Percentiles rank a stretch among this genome's conserved stretches.
These are phyloP conservation scores for Nematostella vectensis DNA, from an alignment of 92 coral and sea anemone genomes.

Conservation along the genomic window DNA sequence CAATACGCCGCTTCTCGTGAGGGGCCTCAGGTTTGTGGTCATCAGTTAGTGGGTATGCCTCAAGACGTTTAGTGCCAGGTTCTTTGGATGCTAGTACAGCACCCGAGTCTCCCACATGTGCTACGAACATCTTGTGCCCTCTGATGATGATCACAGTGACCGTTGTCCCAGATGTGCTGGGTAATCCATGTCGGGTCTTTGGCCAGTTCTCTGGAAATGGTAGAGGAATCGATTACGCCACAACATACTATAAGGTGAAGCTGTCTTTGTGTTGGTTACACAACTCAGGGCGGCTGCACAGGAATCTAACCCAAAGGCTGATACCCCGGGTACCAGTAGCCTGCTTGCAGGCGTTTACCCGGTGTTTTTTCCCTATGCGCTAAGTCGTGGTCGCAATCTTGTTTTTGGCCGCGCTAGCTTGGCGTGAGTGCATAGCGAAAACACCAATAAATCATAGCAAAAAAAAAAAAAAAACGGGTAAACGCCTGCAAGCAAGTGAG, in stretches of 20 bases:
- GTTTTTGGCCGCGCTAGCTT: no score
- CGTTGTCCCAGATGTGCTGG: conserved; percentile 93
- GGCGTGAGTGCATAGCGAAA: no score
- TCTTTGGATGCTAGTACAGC: conserved; percentile 62
- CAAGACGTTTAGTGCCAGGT: conserved; percentile 34
- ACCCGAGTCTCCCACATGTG: conserved; percentile 95
- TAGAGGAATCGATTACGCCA: neutral
- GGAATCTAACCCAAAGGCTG: no score
- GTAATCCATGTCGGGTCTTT: conserved; percentile 88
- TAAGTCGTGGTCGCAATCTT: no score
- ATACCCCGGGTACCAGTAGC: no score
- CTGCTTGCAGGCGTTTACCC: no score
- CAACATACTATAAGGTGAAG: neutral
- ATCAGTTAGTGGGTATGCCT: conserved; percentile 68
- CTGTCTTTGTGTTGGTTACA: neutral
- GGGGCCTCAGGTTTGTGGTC: conserved; percentile 97
- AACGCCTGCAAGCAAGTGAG: no score
- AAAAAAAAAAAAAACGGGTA: no score
- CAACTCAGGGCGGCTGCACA: neutral
- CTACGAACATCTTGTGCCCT: conserved; percentile 82
- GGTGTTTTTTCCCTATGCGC: no score
- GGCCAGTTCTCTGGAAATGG: conserved; percentile 73
- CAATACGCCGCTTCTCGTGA: conserved; percentile 75
- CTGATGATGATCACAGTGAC: conserved; percentile 75
- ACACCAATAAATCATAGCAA: no score